phyloP scores from a whole-genome alignment of 2,797 vertebrate species.

The Pseudochirops cupreus region DNA sequence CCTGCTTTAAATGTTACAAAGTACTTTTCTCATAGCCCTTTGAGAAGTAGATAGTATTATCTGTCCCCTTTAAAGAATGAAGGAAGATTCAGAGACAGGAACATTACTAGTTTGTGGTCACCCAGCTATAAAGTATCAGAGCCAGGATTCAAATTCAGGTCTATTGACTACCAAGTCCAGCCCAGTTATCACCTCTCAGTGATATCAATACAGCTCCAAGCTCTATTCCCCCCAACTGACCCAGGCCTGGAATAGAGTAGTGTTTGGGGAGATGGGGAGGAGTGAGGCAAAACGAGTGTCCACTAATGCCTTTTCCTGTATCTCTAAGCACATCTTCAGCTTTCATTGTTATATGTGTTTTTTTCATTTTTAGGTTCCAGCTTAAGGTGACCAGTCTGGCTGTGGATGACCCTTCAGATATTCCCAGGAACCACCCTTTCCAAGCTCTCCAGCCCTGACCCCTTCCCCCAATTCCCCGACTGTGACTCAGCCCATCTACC shows the following conservation, averaged over 20 bases:
- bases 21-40: not conserved
- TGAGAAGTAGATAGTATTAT: not conserved
- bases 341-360: not conserved
- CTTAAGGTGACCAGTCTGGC: constrained; percentile 67
- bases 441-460: not conserved
- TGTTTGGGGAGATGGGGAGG: not conserved
- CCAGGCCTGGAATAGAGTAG: not conserved
- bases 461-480: not conserved
- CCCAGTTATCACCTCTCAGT: not conserved
- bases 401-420: constrained; percentile 58
- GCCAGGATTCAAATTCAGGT: not conserved
- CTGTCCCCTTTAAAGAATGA: not conserved
- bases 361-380: constrained; percentile 63
- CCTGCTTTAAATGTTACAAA: not conserved
- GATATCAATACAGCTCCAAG: not conserved
- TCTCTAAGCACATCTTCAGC: not conserved
- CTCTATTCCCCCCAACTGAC: not conserved
- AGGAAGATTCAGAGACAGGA: not conserved
- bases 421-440: constrained; percentile 11
- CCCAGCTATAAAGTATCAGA: not conserved
- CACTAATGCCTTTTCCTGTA: not conserved
- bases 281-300: not conserved
- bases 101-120: not conserved
- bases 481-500: constrained; percentile 27
- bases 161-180: not conserved